Conservation (phyloP, 2,113 vertebrate genomes). For the Prionailurus bengalensis region DNA sequence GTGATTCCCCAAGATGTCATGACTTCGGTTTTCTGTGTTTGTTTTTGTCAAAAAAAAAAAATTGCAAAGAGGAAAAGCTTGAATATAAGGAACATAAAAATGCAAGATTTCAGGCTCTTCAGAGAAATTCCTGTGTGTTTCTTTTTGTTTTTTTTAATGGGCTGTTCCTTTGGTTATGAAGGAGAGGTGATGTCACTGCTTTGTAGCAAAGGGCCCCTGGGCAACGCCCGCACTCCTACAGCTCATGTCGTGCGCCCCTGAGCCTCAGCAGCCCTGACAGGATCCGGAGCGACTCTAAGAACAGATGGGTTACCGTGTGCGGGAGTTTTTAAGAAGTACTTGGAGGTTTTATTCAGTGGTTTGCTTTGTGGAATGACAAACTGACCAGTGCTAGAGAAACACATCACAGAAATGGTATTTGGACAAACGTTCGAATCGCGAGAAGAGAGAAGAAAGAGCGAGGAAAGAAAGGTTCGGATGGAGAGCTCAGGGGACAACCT, state of each 20-base stretch:
- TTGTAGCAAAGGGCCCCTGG: too few relatives aligned
- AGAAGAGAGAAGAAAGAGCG: neutral
- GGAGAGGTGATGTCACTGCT: neutral
- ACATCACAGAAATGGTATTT: neutral
- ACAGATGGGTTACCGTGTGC: accelerated
- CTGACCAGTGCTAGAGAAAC: neutral
- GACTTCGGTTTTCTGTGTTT: neutral
- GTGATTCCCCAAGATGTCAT: too few relatives aligned
- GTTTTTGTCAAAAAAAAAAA: neutral
- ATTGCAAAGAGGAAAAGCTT: neutral
- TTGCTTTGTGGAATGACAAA: neutral
- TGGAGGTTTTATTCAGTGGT: neutral
- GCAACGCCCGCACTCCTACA: accelerated
- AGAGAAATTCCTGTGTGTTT: neutral
- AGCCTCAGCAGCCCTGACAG: neutral
- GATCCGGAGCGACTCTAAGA: neutral
- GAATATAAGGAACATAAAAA: neutral
- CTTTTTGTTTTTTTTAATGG: neutral
- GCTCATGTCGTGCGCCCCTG: too few relatives aligned
- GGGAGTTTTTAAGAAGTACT: neutral
- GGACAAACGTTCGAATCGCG: neutral
- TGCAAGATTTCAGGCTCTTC: neutral
- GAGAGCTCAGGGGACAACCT: neutral
- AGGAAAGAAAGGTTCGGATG: neutral
- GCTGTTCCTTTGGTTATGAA: neutral